phyloP scores from a whole-genome alignment of 2,888 invertebrate genomes.

The Aleiodes alternator region DNA sequence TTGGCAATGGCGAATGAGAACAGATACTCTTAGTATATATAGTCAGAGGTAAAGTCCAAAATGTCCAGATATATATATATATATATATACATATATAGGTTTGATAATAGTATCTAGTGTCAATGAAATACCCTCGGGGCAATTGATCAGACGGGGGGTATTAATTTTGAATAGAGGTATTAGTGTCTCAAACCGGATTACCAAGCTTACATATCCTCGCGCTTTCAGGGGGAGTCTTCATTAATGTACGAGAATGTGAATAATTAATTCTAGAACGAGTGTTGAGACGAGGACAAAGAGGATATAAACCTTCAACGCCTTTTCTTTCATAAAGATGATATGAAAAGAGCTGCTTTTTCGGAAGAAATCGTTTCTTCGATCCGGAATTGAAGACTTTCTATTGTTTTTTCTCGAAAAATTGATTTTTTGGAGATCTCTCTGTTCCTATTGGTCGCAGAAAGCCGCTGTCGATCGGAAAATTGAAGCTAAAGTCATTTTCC shows the following conservation, averaged over 20 bases:
- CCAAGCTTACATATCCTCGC: not conserved
- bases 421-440: too few species aligned
- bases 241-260: not conserved
- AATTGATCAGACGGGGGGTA: conserved; percentile 7
- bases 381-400: too few species aligned
- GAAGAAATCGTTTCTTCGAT: too few species aligned
- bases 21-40: not conserved
- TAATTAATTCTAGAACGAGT: not conserved
- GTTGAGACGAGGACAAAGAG: not conserved
- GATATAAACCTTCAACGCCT: not conserved
- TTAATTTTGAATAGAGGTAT: conserved; percentile 22
- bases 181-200: conserved; percentile 7
- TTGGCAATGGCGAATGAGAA: conserved; percentile 25
- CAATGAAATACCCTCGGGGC: conserved; percentile 18
- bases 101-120: conserved; percentile 11
- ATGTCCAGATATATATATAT: not conserved
- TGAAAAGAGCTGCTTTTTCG: too few species aligned
- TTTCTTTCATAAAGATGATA: too few species aligned
- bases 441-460: too few species aligned
- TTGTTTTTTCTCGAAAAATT: not conserved
- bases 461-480: too few species aligned
- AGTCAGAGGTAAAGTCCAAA: not conserved
- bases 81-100: not conserved
- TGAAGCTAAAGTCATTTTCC: too few species aligned
- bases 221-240: not conserved